Evolutionary conservation across 2,888 invertebrate genomes (phyloP), one percentile per base, ranked within the genome.

Genomic region (Isotomurus palustris): DNA sequence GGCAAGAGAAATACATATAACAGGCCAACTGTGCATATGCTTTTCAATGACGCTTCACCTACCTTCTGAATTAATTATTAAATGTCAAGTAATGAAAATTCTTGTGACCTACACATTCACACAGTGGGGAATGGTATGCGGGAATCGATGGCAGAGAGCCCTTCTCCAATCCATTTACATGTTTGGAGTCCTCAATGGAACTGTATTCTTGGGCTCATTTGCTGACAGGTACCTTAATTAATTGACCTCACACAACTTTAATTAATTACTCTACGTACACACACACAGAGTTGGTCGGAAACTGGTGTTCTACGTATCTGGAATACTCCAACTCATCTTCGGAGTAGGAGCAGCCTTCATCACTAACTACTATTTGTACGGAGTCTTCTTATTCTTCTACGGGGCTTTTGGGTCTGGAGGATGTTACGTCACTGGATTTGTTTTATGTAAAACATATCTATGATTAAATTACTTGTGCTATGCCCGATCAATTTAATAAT

Each of bases 321-420:
- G 86, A 2, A 71, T 87, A 4, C 74, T 86, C 6, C 89, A 89
- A 74, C 74, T 90, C 14, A 71, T 85, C 29, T 77, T 86, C 3
- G 83, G 87, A 25, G 78, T 83, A n/a, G 84, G 84, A 2, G 88
- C 87, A 1, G 88, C 90, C 1, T 85, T 89, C 68, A 80, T 86
- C 36, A 85, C 87, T 0, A 84, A 89, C 35, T 65, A 56, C 32
- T 27, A 52, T 29, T 6, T 58, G 4, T 62, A 62, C 53, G 28
- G 45, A 19, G 53, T n/a, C 10, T 17, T 73, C 1, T 76, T 86
- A 60, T 90, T 84, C 73, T 73, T 87, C 8, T 85, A 87, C 71
- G 88, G 88, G 28, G 85, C 89, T 58, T 88, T 90, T 70, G 90
- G 89, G 32, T 88, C 89, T 0, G 88, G 90, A 2, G 90, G 90